Conservation (phyloP, 2,113 vertebrate species). For the Athene cunicularia region DNA sequence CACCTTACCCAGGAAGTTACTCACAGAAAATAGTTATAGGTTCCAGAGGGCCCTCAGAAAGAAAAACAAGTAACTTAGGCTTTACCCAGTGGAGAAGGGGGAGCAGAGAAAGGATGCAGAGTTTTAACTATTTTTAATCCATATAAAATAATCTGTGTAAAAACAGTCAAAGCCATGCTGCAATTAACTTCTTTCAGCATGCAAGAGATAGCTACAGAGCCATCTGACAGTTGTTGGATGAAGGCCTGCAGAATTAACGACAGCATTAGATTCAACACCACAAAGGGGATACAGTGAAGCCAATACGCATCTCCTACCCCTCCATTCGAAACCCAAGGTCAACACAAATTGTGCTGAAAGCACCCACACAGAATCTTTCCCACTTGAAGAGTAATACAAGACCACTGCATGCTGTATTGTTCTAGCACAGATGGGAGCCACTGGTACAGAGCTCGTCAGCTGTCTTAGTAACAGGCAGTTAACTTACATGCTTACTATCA, state of each 20-base stretch:
- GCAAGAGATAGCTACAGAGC: neutral
- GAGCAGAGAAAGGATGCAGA: neutral
- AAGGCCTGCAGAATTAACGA: neutral
- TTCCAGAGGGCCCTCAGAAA: neutral
- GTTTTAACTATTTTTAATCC: slow-evolving; percentile 27
- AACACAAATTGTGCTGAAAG: neutral
- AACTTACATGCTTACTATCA: neutral
- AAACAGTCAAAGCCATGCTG: slow-evolving; percentile 1
- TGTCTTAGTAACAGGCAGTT: neutral
- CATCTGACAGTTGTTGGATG: neutral
- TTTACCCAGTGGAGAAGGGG: neutral
- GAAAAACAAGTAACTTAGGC: accelerated
- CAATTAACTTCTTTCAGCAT: neutral
- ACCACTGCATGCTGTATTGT: neutral
- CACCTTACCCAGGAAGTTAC: neutral
- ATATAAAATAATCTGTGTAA: slow-evolving; percentile 16
- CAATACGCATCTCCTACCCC: neutral
- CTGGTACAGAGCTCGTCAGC: neutral
- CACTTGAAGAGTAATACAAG: neutral
- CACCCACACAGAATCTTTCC: neutral
- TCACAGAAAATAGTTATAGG: neutral
- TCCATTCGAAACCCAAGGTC: neutral
- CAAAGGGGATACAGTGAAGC: neutral
- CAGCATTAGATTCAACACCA: neutral
- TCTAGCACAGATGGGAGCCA: neutral